Base-by-base conservation (phyloP, 2,113 vertebrate genomes). In the Paraplagusia blochii region DNA sequence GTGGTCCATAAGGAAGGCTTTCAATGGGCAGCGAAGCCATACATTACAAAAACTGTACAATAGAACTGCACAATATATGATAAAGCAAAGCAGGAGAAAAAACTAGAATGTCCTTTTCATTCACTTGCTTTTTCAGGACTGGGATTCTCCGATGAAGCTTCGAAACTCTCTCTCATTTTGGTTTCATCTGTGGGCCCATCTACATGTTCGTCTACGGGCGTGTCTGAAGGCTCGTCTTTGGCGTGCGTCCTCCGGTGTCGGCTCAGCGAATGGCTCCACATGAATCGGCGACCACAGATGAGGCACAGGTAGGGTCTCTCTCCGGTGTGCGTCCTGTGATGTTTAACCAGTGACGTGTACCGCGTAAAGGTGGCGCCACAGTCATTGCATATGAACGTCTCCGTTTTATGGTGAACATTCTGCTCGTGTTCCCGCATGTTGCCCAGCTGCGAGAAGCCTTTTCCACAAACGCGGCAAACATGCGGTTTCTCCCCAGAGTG, bases 361-460 rank as follows among this genome's bases (percentile, higher is more conserved):
- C 82, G 66, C 0, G 80, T 69, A 51, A 88, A 88, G 0, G 74
- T 76, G 0, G 83, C 86, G 1, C 84, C 82, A 1, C 86, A 88
- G 0, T 86, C 79, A 1, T 67, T 84, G 66, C 86, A 88, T 11
- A 76, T 78, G 5, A 84, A 84, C 0, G 78, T 79, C 7, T 86
- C 84, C 0, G 83, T 65, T 52, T 82, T 84, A 7, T 79, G 68
- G 4, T 88, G 86, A 16, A 88, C 84, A 3, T 79, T 84, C 17
- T 84, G 83, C 36, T 85, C 77, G 1, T 88, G 86, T 16, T 85
- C 86, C 33, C 71, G 85, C 86, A 88, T 86, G 69, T 88, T 88
- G 36, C 86, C 86, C 19, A 85, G 67, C 69, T 88, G 86, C 0
- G 86, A 84, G 54, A 88, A 88, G 43, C 86, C 79, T 74, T 88